phyloP scores from a whole-genome alignment of 2,888 invertebrate genomes.

The Hipparchia semele region DNA sequence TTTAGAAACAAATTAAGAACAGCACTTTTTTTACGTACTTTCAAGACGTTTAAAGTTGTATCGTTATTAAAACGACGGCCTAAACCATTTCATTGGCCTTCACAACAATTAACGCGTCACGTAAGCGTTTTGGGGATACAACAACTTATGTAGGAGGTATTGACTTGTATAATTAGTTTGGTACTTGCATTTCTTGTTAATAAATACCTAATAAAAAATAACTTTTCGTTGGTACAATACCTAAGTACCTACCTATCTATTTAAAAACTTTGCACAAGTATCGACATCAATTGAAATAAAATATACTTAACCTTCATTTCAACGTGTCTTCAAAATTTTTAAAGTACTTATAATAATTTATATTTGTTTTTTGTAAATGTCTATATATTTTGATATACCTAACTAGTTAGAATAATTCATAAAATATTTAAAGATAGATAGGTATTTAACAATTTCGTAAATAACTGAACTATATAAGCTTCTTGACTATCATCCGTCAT shows the following conservation, averaged over 20 bases:
- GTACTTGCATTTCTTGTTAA: slow-evolving; percentile 5
- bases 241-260: too few relatives aligned
- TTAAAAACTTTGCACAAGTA: not conserved
- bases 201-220: not conserved
- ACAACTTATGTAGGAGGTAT: too few relatives aligned
- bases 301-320: too few relatives aligned
- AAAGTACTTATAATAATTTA: not conserved
- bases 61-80: too few relatives aligned
- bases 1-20: too few relatives aligned
- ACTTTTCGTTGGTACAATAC: too few relatives aligned
- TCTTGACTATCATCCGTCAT: too few relatives aligned
- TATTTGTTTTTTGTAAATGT: not conserved
- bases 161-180: not conserved
- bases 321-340: not conserved
- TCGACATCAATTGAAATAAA: not conserved
- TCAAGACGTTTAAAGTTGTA: too few relatives aligned
- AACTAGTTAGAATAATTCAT: not conserved
- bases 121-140: too few relatives aligned
- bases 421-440: not conserved
- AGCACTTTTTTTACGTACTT: too few relatives aligned
- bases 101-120: too few relatives aligned
- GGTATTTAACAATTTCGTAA: slow-evolving; percentile 10
- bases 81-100: too few relatives aligned
- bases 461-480: not conserved
- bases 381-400: not conserved